Conservation (phyloP, 1,140 invertebrate species). For the Drosophila parvula region DNA sequence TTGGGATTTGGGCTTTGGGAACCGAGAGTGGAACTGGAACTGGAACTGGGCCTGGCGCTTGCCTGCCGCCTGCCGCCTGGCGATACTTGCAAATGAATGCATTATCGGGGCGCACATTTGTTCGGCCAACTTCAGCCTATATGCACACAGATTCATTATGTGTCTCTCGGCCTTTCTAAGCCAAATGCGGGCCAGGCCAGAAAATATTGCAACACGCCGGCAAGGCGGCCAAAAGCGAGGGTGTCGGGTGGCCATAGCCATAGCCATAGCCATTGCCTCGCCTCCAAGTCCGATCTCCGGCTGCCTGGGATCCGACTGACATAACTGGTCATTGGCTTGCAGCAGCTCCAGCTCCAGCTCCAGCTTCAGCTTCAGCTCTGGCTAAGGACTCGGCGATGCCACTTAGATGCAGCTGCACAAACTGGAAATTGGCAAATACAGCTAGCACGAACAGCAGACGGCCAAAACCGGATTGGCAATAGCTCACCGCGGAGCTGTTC, state of each 20-base stretch:
- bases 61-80: constrained; percentile 10
- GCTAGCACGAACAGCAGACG: constrained; percentile 64
- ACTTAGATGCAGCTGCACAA: constrained; percentile 74
- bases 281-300: constrained; percentile 44
- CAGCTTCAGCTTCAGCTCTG: constrained; percentile 15
- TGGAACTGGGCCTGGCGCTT: constrained; percentile 46
- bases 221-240: constrained; percentile 69
- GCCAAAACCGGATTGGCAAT: constrained; percentile 74
- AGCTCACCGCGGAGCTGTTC: constrained; percentile 51
- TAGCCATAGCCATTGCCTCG: constrained; percentile 34
- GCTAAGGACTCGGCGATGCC: constrained; percentile 72
- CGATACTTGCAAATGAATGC: constrained; percentile 56
- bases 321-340: constrained; percentile 81
- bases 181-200: constrained; percentile 72
- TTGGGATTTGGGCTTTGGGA: constrained; percentile 24
- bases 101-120: constrained; percentile 40
- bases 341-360: constrained; percentile 37
- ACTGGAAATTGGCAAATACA: constrained; percentile 79
- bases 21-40: constrained; percentile 27
- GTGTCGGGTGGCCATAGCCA: constrained; percentile 70
- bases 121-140: constrained; percentile 27
- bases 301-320: constrained; percentile 67
- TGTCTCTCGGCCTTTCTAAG: constrained; percentile 65
- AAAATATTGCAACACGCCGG: constrained; percentile 78
- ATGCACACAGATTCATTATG: constrained; percentile 52